Evolutionary conservation across 2,113 vertebrate genomes (phyloP).

Genomic region (Nothoprocta perdicaria): DNA sequence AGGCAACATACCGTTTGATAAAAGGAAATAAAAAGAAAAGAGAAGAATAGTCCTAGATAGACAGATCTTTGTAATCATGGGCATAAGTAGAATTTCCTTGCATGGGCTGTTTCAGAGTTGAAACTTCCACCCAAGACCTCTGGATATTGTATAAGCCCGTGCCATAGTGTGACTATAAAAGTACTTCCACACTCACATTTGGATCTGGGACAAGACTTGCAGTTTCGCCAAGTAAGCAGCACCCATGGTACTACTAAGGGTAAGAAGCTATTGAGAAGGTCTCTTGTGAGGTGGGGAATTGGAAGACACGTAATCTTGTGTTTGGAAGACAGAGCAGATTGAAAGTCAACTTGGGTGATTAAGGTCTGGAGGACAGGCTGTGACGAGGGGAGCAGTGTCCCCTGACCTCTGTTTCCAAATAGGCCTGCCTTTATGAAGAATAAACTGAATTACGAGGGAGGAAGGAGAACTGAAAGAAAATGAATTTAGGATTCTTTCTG

Average conservation of each 20-base stretch:
- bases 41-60: background rate
- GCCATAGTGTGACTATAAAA: slow-evolving; percentile 49
- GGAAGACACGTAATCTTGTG: background rate
- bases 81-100: background rate
- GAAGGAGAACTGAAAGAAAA: background rate
- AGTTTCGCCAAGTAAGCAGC: slow-evolving; percentile 54
- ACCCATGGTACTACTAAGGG: too few relatives aligned
- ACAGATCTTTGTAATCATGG: background rate
- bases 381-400: background rate
- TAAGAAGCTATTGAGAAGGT: background rate
- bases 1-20: background rate
- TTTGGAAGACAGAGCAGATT: slow-evolving; percentile 47
- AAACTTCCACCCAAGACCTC: background rate
- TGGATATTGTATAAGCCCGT: slow-evolving; percentile 64
- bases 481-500: background rate
- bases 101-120: background rate
- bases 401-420: background rate
- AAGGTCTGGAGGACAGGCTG: background rate
- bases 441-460: background rate
- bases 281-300: background rate
- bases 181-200: slow-evolving; percentile 27
- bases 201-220: slow-evolving; percentile 58
- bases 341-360: slow-evolving; percentile 27
- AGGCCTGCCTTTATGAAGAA: background rate
- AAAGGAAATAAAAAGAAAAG: background rate